Base-by-base conservation (phyloP, 1,140 invertebrate species). In the Stegodyphus dumicola region DNA sequence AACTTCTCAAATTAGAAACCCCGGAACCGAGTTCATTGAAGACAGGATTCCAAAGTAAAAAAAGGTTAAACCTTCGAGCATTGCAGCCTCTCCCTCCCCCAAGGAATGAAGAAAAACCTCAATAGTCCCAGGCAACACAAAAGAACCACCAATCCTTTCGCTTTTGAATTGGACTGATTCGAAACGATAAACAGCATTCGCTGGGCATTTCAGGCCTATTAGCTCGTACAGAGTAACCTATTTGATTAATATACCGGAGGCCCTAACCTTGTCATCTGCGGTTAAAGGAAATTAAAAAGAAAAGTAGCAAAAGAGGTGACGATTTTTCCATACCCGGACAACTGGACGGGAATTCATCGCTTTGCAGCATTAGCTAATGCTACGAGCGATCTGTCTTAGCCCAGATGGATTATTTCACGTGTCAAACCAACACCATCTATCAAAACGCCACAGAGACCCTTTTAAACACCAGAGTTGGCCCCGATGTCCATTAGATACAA, bases 381-480 rank as follows among this genome's bases (percentile, higher is more conserved):
- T 54, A n/a, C 18, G 53, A 64, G 64, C 74, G 64, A 85, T 85
- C 81, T 69, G 81, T 85, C 81, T 75, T 52, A 60, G 76, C 64
- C 11, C 11, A 85, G 81, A 85, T 85, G 81, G 81, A 85, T 85
- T 77, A 85, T 77, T 85, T 85, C 65, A 67, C 18, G 81, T 85
- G 81, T 85, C 81, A 85, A 85, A 76, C 81, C 54, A 49, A 52
- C 73, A 85, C 74, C 51, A 85, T 85, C 81, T 77, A 85, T 85
- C 81, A 76, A 67, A 52, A 49, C 33, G 74, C 64, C 81, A 85
- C 64, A 6, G 52, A 76, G 81, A 76, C 67, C 79, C 71, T 83
- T 74, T 83, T 74, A 75, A 83, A 54, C 64, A 15, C 70, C 60
- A 74, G 6, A 56, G 60, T 53, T 53, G 71, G 71, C 71, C 79